A percentile compares a stretch with the other conserved stretches of the same genome.
Conservation (phyloP, 2,888 invertebrate species). For the Metopia argyrocephala region DNA sequence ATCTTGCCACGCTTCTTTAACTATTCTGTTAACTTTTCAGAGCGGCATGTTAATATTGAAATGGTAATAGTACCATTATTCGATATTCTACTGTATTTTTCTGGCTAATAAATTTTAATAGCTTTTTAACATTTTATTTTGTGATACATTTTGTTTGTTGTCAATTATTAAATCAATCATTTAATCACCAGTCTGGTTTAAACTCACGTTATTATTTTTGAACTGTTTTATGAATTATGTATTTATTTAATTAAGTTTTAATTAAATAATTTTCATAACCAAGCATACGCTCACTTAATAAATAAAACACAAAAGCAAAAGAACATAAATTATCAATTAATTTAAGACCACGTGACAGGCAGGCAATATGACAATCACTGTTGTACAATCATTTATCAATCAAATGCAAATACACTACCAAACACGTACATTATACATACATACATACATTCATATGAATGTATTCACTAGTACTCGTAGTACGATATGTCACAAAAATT, state of each 20-base stretch:
- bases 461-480: too few relatives aligned
- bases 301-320: neutral
- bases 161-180: neutral
- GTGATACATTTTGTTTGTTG: neutral
- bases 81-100: too few relatives aligned
- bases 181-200: neutral
- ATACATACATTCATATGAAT: too few relatives aligned
- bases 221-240: neutral
- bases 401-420: neutral
- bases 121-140: too few relatives aligned
- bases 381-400: neutral
- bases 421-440: neutral
- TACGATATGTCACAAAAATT: neutral
- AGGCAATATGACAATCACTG: neutral
- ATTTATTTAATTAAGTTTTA: slow-evolving; percentile 3
- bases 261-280: neutral
- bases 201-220: neutral
- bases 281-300: too few relatives aligned
- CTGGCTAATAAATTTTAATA: too few relatives aligned
- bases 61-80: too few relatives aligned
- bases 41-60: too few relatives aligned
- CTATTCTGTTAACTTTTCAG: too few relatives aligned
- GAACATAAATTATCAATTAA: slow-evolving; percentile 24
- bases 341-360: neutral
- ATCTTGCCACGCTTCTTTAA: too few relatives aligned